These are phyloP conservation scores for Strix uralensis DNA, from an alignment of 2,113 vertebrate species.

Conservation along the genomic window DNA sequence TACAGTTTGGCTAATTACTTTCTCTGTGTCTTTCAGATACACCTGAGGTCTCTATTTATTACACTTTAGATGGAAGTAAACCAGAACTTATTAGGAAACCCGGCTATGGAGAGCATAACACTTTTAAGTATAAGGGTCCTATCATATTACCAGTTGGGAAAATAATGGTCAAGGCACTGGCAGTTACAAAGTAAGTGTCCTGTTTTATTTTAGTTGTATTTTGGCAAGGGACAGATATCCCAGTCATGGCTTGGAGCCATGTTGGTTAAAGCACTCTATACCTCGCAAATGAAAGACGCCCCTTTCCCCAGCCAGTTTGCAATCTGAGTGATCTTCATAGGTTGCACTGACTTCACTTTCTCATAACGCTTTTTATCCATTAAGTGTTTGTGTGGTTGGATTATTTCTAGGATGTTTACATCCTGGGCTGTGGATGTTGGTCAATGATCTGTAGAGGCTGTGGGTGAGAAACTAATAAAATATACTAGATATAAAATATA, in stretches of 20 bases:
- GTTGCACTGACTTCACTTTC: background rate
- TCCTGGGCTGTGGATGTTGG: background rate
- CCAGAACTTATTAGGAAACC: slow-evolving; percentile 76
- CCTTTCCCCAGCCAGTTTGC: background rate
- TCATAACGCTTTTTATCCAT: background rate
- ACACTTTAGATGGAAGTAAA: slow-evolving; percentile 89
- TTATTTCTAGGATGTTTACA: background rate
- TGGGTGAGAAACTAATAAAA: background rate
- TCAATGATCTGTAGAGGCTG: background rate
- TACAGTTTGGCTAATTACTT: background rate
- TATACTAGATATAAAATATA: background rate
- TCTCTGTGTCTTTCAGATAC: slow-evolving; percentile 78
- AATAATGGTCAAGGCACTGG: slow-evolving; percentile 84
- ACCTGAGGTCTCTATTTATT: slow-evolving; percentile 82
- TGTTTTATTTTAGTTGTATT: background rate
- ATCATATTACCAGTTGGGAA: slow-evolving; percentile 84
- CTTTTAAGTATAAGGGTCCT: slow-evolving; percentile 81
- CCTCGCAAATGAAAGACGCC: background rate
- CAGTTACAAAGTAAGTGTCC: slow-evolving; percentile 83
- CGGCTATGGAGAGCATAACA: slow-evolving; percentile 69
- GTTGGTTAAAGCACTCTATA: background rate
- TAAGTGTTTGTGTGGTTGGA: background rate
- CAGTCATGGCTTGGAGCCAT: background rate
- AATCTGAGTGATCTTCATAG: background rate
- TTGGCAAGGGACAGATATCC: background rate